Evolutionary conservation across 2,888 invertebrate species (phyloP).

Genomic region (Tenthredo distinguenda): DNA sequence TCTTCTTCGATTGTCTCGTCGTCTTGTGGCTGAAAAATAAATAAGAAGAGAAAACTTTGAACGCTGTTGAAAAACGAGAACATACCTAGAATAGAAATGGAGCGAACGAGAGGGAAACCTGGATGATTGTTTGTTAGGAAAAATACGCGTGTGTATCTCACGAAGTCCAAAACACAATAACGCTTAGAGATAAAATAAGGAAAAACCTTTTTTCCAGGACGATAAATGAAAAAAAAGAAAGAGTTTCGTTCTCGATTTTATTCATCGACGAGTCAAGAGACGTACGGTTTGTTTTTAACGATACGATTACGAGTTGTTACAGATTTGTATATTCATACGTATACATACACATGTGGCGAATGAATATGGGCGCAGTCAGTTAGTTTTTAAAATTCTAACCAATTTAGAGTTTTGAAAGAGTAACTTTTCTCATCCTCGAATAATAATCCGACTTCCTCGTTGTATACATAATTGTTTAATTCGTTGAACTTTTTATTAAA

Average conservation of each 20-base stretch:
- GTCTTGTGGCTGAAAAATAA: slow-evolving; percentile 46
- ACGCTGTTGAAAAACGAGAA: background rate
- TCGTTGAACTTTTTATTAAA: slow-evolving; percentile 3
- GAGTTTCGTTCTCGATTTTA: too few relatives aligned
- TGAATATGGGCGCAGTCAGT: background rate
- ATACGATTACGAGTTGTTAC: too few relatives aligned
- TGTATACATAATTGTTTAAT: slow-evolving; percentile 9
- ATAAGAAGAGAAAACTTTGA: background rate
- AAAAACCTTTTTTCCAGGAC: too few relatives aligned
- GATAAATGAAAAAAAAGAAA: too few relatives aligned
- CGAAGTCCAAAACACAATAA: background rate
- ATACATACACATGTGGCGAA: too few relatives aligned
- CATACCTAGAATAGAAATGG: background rate
- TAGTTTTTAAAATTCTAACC: background rate
- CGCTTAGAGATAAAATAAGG: too few relatives aligned
- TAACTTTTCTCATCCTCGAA: background rate
- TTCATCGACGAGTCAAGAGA: too few relatives aligned
- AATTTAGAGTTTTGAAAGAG: background rate
- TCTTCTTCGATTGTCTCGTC: slow-evolving; percentile 62
- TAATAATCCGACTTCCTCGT: background rate
- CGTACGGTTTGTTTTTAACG: too few relatives aligned
- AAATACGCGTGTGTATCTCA: background rate
- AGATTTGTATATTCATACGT: too few relatives aligned
- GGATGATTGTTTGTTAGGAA: background rate
- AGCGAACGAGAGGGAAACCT: background rate